These are phyloP conservation scores for Mycteria americana DNA, from an alignment of 2,797 vertebrate species.

Conservation along the genomic window DNA sequence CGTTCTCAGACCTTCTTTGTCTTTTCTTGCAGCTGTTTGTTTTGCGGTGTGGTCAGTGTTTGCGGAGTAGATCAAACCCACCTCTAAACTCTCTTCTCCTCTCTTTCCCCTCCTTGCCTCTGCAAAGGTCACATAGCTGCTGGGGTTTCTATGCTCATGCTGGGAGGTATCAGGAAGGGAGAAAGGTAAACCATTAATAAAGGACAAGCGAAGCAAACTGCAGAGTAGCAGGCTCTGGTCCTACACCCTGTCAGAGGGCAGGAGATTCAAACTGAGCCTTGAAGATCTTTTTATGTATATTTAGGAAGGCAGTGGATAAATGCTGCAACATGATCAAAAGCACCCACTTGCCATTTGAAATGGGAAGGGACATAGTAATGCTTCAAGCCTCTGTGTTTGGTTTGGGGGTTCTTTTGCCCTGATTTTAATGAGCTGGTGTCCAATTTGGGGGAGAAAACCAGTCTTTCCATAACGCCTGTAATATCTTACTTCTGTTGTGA, in stretches of 20 bases:
- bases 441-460: neutral
- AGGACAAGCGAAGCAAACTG: neutral
- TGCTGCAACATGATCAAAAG: neutral
- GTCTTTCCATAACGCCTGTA: neutral
- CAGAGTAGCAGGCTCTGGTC: neutral
- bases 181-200: neutral
- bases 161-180: neutral
- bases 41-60: neutral
- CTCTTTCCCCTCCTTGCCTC: neutral
- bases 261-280: neutral
- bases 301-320: neutral
- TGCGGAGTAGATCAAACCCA: neutral
- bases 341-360: neutral
- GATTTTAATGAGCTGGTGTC: neutral
- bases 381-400: neutral
- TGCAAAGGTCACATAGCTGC: neutral
- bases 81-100: neutral
- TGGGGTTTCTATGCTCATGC: neutral
- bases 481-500: neutral
- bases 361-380: neutral
- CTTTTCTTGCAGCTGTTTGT: conserved; percentile 42
- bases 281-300: rapidly evolving
- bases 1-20: conserved; percentile 52
- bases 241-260: neutral
- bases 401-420: neutral